These are phyloP conservation scores for Urocyon cinereoargenteus DNA, from an alignment of 2,797 vertebrate species.

Conservation along the genomic window DNA sequence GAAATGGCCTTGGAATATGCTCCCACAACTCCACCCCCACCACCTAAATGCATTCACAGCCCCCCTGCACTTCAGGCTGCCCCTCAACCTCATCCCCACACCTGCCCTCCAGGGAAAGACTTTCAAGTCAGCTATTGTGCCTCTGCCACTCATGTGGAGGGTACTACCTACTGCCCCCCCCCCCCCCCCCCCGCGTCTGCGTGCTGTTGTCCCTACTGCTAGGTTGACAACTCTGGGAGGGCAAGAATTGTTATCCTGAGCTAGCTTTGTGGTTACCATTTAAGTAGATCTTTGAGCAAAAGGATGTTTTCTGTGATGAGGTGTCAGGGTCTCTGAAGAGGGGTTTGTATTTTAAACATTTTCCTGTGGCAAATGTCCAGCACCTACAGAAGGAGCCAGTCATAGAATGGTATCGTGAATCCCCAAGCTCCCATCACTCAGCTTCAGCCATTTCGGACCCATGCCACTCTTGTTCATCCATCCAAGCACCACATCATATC, in stretches of 20 bases:
- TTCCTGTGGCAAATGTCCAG: neutral
- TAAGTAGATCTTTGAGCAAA: neutral
- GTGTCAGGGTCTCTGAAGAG: neutral
- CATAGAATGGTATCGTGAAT: neutral
- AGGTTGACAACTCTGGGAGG: neutral
- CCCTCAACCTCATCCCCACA: neutral
- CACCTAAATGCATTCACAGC: neutral
- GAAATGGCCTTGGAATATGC: neutral
- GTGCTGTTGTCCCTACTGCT: neutral
- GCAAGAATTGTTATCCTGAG: neutral
- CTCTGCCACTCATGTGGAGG: no score
- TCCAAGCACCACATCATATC: neutral
- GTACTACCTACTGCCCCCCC: neutral
- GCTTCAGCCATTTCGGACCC: neutral
- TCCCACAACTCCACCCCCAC: neutral
- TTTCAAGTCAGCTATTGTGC: neutral
- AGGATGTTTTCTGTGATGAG: neutral
- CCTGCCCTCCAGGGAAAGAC: neutral
- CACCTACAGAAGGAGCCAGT: neutral
- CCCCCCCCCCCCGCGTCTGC: neutral
- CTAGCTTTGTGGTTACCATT: neutral
- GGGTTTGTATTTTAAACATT: conserved; percentile 9
- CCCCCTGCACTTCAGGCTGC: neutral
- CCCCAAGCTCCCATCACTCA: fast-evolving
- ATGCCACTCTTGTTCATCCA: neutral